These are phyloP conservation scores for Stegodyphus mimosarum DNA, from an alignment of 1,140 invertebrate species.

Conservation along the genomic window DNA sequence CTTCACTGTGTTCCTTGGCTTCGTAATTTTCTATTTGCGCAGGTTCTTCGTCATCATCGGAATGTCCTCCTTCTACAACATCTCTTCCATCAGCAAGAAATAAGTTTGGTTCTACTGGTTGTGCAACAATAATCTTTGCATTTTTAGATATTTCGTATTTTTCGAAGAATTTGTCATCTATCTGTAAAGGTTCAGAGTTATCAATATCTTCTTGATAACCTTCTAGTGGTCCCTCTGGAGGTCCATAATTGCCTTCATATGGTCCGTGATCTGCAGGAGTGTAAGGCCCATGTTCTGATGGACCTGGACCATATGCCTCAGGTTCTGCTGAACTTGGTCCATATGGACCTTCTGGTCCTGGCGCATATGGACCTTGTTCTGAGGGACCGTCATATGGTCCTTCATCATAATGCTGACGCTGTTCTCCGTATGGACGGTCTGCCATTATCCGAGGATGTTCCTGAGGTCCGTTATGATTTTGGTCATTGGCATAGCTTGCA, in stretches of 20 bases:
- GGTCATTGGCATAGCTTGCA: not conserved
- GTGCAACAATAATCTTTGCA: slow-evolving; percentile 43
- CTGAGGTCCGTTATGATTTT: not conserved
- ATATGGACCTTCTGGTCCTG: not conserved
- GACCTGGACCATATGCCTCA: not conserved
- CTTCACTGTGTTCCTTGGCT: not conserved
- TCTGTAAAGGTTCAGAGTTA: slow-evolving; percentile 10
- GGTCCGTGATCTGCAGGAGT: not conserved
- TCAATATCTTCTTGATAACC: slow-evolving; percentile 22
- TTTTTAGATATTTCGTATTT: slow-evolving; percentile 51
- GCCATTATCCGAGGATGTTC: not conserved
- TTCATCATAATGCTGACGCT: not conserved
- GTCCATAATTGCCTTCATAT: not conserved
- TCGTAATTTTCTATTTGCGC: not conserved
- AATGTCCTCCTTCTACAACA: not conserved
- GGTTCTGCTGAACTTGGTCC: not conserved
- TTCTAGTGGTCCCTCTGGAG: not conserved
- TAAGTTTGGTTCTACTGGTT: slow-evolving; percentile 9
- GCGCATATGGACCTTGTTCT: not conserved
- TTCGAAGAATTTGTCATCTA: slow-evolving; percentile 38
- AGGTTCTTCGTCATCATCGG: not conserved
- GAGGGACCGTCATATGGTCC: not conserved
- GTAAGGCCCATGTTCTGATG: not conserved
- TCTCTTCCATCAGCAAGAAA: slow-evolving; percentile 39
- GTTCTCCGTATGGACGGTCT: not conserved